These are phyloP conservation scores for Hydrotaea cyrtoneurina DNA, from an alignment of 2,888 invertebrate species.

Conservation along the genomic window DNA sequence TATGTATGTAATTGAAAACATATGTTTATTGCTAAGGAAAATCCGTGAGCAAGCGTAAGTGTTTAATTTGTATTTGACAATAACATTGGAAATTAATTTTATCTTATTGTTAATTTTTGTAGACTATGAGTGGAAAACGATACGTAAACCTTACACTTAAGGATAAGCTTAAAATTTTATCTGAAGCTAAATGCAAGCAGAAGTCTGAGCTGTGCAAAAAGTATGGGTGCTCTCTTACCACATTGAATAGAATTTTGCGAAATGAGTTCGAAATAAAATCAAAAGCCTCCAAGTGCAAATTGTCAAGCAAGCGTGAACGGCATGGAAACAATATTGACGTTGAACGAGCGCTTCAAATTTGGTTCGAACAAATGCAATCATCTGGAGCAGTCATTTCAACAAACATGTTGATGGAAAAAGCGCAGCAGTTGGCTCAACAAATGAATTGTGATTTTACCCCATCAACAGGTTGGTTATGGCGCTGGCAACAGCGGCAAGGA, in stretches of 20 bases:
- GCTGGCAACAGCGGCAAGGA: conserved; percentile 52
- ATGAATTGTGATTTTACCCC: conserved; percentile 56
- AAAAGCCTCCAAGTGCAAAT: conserved; percentile 55
- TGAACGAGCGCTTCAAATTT: conserved; percentile 13
- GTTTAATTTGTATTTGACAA: conserved; percentile 58
- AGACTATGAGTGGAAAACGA: conserved; percentile 35
- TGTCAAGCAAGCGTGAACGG: conserved; percentile 55
- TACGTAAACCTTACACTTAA: conserved; percentile 14
- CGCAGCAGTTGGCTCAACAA: conserved; percentile 53
- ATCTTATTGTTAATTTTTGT: conserved; percentile 50
- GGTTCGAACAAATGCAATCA: conserved; percentile 55
- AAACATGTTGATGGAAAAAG: conserved; percentile 56
- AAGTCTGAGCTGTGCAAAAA: conserved; percentile 56
- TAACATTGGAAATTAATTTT: conserved; percentile 44
- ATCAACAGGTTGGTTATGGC: conserved; percentile 57
- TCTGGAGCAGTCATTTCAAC: conserved; percentile 55
- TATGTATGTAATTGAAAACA: conserved; percentile 57
- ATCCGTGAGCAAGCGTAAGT: conserved; percentile 39
- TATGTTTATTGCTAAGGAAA: conserved; percentile 54
- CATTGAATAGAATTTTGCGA: conserved; percentile 48
- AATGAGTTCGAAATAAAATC: conserved; percentile 35
- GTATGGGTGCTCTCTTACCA: conserved; percentile 50
- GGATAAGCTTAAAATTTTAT: conserved; percentile 16
- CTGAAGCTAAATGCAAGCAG: conserved; percentile 45
- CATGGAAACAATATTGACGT: conserved; percentile 51